A percentile compares a stretch with the other conserved stretches of the same genome.
Evolutionary conservation across 1,140 invertebrate genomes (phyloP).

Genomic region (Gerris buenoi): DNA sequence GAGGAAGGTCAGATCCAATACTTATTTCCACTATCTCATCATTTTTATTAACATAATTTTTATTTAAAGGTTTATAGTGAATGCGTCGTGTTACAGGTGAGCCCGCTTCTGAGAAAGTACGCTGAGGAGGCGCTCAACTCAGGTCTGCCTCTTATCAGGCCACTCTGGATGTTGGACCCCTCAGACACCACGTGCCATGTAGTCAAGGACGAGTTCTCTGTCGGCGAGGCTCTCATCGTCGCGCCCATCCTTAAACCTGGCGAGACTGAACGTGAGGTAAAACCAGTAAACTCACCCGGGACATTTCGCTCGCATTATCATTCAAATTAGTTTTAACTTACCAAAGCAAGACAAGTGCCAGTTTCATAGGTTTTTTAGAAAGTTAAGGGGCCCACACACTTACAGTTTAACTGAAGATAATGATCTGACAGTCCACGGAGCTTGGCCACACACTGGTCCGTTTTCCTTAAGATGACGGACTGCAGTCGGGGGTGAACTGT

Average conservation of each 20-base stretch:
- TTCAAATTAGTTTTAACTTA: slow-evolving; percentile 24
- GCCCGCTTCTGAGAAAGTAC: slow-evolving; percentile 57
- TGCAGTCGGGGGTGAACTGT: no score
- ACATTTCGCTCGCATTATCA: not conserved
- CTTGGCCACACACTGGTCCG: no score
- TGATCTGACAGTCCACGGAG: no score
- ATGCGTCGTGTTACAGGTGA: slow-evolving; percentile 34
- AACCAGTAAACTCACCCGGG: no score
- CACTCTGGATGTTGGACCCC: slow-evolving; percentile 82
- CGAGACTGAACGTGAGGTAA: slow-evolving; percentile 36
- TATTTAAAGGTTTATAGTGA: not conserved
- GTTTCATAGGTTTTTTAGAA: slow-evolving; percentile 29
- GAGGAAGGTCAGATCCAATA: slow-evolving; percentile 40
- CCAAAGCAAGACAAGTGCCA: not conserved
- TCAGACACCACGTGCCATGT: slow-evolving; percentile 59
- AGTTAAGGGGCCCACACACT: no score
- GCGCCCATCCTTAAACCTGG: slow-evolving; percentile 67
- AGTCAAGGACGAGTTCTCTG: slow-evolving; percentile 74
- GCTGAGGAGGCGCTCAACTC: slow-evolving; percentile 56
- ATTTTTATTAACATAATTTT: no score
- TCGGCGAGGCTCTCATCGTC: slow-evolving; percentile 80
- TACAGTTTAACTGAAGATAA: no score
- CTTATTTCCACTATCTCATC: no score
- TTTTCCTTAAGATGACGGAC: no score
- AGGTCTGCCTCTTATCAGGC: slow-evolving; percentile 69